Conservation (phyloP, 2,888 invertebrate species). For the Eustalomyia histrio region DNA sequence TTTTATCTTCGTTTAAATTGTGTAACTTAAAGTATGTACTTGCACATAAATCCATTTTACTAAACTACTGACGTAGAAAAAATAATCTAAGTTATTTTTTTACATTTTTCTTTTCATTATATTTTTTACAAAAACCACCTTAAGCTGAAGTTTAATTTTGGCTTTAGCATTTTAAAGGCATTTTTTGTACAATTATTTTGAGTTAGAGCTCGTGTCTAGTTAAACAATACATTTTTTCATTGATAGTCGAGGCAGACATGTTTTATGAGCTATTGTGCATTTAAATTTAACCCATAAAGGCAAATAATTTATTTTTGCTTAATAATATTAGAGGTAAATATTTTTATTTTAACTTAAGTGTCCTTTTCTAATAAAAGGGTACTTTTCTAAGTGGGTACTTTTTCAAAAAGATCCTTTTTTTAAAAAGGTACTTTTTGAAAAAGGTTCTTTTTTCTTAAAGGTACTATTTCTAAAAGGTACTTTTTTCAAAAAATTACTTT, state of each 20-base stretch:
- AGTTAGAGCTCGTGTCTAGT: neutral
- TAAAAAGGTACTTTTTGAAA: too few species aligned
- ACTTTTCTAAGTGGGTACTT: too few species aligned
- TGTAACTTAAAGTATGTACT: neutral
- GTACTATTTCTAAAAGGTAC: too few species aligned
- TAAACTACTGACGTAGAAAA: conserved; percentile 44
- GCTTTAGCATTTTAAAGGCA: neutral
- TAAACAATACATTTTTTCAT: neutral
- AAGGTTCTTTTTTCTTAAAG: too few species aligned
- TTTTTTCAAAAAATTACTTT: too few species aligned
- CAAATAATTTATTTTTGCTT: neutral
- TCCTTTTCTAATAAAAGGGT: too few species aligned
- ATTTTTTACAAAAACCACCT: neutral
- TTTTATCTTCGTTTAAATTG: neutral
- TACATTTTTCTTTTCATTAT: neutral
- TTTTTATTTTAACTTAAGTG: too few species aligned
- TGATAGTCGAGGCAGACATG: neutral
- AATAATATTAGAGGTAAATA: too few species aligned
- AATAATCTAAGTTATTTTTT: conserved; percentile 10
- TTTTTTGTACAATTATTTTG: neutral
- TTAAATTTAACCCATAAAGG: neutral
- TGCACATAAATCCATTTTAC: conserved; percentile 17
- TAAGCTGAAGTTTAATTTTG: neutral
- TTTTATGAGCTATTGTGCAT: neutral
- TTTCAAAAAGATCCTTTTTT: too few species aligned